These are phyloP conservation scores for Nasua narica DNA, from an alignment of 2,797 vertebrate genomes.

Conservation along the genomic window DNA sequence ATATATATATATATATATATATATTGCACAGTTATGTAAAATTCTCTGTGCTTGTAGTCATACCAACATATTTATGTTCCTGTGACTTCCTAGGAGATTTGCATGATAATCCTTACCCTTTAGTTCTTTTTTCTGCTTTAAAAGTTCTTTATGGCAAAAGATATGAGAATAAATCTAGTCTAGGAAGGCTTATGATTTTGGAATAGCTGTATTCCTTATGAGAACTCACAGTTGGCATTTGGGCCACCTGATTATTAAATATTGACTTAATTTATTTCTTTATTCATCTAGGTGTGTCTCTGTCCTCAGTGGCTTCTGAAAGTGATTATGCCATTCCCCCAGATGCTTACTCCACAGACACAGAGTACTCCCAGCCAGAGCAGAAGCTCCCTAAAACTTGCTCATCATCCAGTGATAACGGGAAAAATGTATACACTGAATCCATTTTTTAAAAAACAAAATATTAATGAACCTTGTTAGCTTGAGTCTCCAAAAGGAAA, in stretches of 20 bases:
- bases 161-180: not conserved
- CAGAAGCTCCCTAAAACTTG: constrained; percentile 95
- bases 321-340: constrained; percentile 98
- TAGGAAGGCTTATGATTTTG: not conserved
- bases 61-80: not conserved
- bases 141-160: not conserved
- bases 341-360: constrained; percentile 95
- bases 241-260: not conserved
- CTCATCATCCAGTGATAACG: constrained; percentile 89
- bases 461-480: not conserved
- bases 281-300: constrained; percentile 89
- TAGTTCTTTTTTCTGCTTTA: constrained; percentile 16
- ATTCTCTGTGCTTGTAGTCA: not conserved
- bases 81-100: constrained; percentile 4
- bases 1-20: not conserved
- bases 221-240: not conserved
- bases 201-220: not conserved
- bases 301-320: constrained; percentile 95
- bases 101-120: not conserved
- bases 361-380: constrained; percentile 94
- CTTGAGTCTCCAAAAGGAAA: constrained; percentile 21
- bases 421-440: constrained; percentile 89
- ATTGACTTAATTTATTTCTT: not conserved
- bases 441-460: not conserved
- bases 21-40: not conserved